Percentiles rank a stretch among this genome's conserved stretches.
Conservation (phyloP, 2,113 vertebrate species). For the Seriola rivoliana region DNA sequence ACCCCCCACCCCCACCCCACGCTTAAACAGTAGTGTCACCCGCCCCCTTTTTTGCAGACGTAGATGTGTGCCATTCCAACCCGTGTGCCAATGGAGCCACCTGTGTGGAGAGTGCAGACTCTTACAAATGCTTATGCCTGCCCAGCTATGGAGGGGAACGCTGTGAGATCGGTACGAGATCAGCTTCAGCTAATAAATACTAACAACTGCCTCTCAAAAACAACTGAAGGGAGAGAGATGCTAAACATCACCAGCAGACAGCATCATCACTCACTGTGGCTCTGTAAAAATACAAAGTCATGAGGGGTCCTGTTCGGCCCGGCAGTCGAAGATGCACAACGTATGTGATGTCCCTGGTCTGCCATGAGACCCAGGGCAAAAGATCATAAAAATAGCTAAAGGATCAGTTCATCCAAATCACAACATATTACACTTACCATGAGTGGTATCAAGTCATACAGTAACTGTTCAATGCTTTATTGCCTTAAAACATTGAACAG, state of each 20-base stretch:
- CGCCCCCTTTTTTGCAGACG: constrained; percentile 94
- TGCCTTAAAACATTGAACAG: not conserved
- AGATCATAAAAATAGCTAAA: constrained; percentile 1
- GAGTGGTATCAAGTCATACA: not conserved
- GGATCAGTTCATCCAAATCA: constrained; percentile 7
- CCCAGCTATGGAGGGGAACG: constrained; percentile 98
- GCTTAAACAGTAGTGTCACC: constrained; percentile 66
- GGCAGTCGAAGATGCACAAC: not conserved
- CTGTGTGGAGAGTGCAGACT: constrained; percentile 92
- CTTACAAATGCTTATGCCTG: constrained; percentile 99
- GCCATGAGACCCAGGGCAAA: not conserved
- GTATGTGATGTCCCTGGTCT: not conserved
- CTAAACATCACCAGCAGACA: not conserved
- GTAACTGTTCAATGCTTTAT: not conserved
- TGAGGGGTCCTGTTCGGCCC: not conserved
- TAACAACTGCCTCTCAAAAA: constrained; percentile 85
- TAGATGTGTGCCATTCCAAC: constrained; percentile 95
- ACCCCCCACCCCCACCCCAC: not conserved
- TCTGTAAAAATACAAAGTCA: not conserved
- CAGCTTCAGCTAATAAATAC: constrained; percentile 94
- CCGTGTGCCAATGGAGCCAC: constrained; percentile 99
- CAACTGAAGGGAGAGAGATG: constrained; percentile 39
- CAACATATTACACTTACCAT: not conserved
- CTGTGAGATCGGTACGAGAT: constrained; percentile 96
- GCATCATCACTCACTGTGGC: not conserved